phyloP scores from a whole-genome alignment of 2,888 invertebrate species.

The Zeuzera pyrina region DNA sequence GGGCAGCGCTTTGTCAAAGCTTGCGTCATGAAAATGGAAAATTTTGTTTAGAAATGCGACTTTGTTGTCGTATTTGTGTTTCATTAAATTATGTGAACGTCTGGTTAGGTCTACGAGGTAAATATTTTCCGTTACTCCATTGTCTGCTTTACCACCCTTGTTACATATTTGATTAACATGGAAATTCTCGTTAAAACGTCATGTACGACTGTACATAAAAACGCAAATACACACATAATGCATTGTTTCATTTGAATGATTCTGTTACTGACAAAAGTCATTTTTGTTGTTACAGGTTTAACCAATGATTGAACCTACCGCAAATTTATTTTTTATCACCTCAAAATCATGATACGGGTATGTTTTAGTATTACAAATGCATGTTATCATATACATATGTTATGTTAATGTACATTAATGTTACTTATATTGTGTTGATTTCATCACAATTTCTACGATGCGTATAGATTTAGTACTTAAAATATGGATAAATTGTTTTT shows the following conservation, averaged over 20 bases:
- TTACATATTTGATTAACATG: constrained; percentile 33
- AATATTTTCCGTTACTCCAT: constrained; percentile 43
- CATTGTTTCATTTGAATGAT: neutral
- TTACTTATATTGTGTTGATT: too few relatives aligned
- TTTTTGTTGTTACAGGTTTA: constrained; percentile 31
- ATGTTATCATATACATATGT: too few relatives aligned
- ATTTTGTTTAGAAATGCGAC: constrained; percentile 39
- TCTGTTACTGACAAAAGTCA: neutral
- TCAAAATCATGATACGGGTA: constrained; percentile 54
- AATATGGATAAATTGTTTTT: too few relatives aligned
- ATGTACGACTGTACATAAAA: constrained; percentile 4
- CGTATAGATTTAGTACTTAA: too few relatives aligned
- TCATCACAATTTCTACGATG: too few relatives aligned
- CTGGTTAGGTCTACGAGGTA: constrained; percentile 40
- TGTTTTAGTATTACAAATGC: too few relatives aligned
- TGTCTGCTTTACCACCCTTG: constrained; percentile 26
- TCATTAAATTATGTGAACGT: constrained; percentile 46
- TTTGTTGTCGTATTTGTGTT: constrained; percentile 49
- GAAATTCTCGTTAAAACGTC: constrained; percentile 25
- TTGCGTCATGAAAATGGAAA: constrained; percentile 28
- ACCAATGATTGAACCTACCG: constrained; percentile 44
- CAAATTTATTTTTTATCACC: constrained; percentile 20
- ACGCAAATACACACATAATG: neutral
- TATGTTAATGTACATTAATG: too few relatives aligned
- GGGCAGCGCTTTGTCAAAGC: constrained; percentile 19